Conservation (phyloP, 2,113 vertebrate species). For the Aspiorhynchus laticeps region DNA sequence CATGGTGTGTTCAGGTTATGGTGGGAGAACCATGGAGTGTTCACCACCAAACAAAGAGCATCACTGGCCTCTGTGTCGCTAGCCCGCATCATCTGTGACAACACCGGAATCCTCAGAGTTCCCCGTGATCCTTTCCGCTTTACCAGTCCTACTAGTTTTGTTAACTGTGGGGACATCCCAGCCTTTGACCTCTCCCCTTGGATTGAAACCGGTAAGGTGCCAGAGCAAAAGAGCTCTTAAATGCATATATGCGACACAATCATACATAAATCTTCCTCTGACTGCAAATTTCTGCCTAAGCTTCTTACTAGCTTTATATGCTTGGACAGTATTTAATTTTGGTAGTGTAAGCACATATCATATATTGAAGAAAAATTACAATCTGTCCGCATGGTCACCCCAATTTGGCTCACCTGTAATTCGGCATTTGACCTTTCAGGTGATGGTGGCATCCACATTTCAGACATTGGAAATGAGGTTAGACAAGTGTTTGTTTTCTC, state of each 20-base stretch:
- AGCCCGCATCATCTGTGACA: constrained; percentile 76
- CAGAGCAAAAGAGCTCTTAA: background rate
- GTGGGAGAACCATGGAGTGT: constrained; percentile 70
- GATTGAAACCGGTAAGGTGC: constrained; percentile 63
- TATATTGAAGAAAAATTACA: background rate
- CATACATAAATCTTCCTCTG: background rate
- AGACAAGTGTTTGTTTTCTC: constrained; percentile 42
- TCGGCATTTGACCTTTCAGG: constrained; percentile 65
- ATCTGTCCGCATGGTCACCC: background rate
- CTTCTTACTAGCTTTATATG: background rate
- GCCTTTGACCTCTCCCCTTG: constrained; percentile 65
- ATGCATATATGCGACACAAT: background rate
- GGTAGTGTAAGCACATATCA: background rate
- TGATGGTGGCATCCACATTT: background rate
- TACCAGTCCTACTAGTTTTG: background rate
- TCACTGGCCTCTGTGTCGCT: constrained; percentile 58
- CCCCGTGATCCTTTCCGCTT: constrained; percentile 59
- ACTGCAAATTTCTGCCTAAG: background rate
- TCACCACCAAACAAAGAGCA: constrained; percentile 60
- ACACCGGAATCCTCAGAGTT: constrained; percentile 68
- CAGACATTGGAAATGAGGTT: constrained; percentile 54
- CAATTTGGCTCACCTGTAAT: constrained; percentile 43
- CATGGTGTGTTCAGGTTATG: constrained; percentile 68
- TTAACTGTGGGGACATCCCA: constrained; percentile 51
- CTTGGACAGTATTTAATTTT: background rate